phyloP scores from a whole-genome alignment of 2,888 invertebrate genomes.

The Phytoseiulus persimilis region DNA sequence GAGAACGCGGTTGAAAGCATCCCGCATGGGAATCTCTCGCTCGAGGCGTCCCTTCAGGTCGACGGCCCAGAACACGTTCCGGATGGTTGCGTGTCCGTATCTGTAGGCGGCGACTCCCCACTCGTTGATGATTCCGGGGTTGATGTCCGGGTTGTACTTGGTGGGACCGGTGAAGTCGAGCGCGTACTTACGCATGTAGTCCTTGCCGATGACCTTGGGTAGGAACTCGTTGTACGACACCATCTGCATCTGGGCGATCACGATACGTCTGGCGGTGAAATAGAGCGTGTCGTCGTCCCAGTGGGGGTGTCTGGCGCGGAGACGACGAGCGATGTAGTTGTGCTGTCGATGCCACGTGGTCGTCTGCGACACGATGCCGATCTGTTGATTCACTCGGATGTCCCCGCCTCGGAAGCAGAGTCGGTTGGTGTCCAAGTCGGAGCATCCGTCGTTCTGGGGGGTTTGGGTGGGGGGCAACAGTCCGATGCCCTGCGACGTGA shows the following conservation, averaged over 20 bases:
- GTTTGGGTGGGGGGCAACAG: constrained; percentile 45
- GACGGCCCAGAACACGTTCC: constrained; percentile 30
- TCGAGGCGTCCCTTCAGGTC: constrained; percentile 28
- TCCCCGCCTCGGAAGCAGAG: constrained; percentile 46
- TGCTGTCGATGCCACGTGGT: constrained; percentile 45
- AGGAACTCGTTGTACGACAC: constrained; percentile 51
- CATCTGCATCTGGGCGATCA: constrained; percentile 55
- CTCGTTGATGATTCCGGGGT: constrained; percentile 71
- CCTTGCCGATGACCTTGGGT: constrained; percentile 65
- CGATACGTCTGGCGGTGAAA: constrained; percentile 48
- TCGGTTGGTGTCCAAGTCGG: constrained; percentile 44
- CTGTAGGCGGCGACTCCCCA: constrained; percentile 73
- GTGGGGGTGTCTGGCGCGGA: constrained; percentile 46
- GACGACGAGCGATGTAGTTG: constrained; percentile 44
- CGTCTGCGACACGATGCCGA: constrained; percentile 44
- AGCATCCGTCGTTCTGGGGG: constrained; percentile 46
- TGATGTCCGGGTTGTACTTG: constrained; percentile 59
- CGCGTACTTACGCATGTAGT: constrained; percentile 46
- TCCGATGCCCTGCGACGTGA: constrained; percentile 45
- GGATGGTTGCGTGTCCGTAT: constrained; percentile 50
- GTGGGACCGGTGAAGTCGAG: constrained; percentile 64
- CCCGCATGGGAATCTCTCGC: constrained; percentile 27
- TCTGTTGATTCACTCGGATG: constrained; percentile 45
- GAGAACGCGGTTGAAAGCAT: constrained; percentile 26
- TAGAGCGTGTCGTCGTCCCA: constrained; percentile 50